phyloP scores from a whole-genome alignment of 2,113 vertebrate species.

The Osmerus mordax region DNA sequence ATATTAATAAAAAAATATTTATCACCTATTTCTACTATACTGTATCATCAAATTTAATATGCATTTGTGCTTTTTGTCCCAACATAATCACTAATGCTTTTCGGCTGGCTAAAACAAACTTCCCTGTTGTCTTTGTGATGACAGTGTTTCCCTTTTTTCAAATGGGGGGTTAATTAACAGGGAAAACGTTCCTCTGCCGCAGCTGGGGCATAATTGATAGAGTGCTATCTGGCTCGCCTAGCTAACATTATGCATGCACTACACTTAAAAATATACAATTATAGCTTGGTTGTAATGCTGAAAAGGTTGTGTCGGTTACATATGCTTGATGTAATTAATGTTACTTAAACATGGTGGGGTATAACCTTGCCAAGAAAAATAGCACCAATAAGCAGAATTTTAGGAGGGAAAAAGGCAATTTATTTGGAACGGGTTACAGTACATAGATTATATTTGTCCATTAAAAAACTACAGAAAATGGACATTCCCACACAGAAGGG shows the following conservation, averaged over 20 bases:
- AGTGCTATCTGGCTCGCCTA: conserved; percentile 54
- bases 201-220: conserved; percentile 59
- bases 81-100: conserved; percentile 19
- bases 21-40: conserved; percentile 14
- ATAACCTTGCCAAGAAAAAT: conserved; percentile 41
- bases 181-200: conserved; percentile 41
- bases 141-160: conserved; percentile 26
- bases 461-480: conserved; percentile 20
- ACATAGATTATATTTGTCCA: conserved; percentile 23
- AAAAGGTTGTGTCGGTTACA: conserved; percentile 53
- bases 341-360: conserved; percentile 51
- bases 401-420: conserved; percentile 16
- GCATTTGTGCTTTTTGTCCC: conserved; percentile 16
- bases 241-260: conserved; percentile 62
- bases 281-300: conserved; percentile 55
- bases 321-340: conserved; percentile 58
- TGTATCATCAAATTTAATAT: conserved; percentile 15
- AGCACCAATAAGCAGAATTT: conserved; percentile 31
- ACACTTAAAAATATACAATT: conserved; percentile 65
- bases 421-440: conserved; percentile 18
- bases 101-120: conserved; percentile 22
- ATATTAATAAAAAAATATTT: not conserved
- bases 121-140: conserved; percentile 29
- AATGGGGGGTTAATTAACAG: conserved; percentile 53
- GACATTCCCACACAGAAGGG: conserved; percentile 3